Evolutionary conservation across 2,888 invertebrate species (phyloP).

Genomic region (Pteria penguin): DNA sequence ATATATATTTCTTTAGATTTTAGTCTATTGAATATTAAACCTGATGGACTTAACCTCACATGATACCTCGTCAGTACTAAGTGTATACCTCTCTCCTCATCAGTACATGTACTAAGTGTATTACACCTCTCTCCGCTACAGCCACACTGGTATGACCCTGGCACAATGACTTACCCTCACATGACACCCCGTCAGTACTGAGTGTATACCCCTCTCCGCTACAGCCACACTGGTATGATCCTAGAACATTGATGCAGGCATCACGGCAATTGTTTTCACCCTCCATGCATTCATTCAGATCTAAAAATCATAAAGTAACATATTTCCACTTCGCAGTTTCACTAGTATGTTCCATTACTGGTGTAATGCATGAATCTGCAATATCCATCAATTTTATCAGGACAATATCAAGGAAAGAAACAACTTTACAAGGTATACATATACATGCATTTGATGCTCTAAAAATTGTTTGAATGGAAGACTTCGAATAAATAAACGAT

Average conservation of each 20-base stretch:
- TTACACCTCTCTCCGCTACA: conserved; percentile 59
- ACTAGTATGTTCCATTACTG: background rate
- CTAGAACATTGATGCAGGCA: conserved; percentile 64
- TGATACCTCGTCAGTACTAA: conserved; percentile 49
- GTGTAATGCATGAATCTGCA: background rate
- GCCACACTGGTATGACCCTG: conserved; percentile 64
- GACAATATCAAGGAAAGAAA: too few species aligned
- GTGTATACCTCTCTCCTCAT: conserved; percentile 48
- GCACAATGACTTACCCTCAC: conserved; percentile 65
- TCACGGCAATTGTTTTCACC: conserved; percentile 66
- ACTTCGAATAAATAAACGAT: too few species aligned
- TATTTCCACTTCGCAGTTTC: background rate
- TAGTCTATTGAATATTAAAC: too few species aligned
- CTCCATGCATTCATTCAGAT: conserved; percentile 71
- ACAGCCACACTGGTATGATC: conserved; percentile 67
- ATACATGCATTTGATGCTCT: too few species aligned
- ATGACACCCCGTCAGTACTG: conserved; percentile 49
- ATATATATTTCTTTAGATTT: too few species aligned
- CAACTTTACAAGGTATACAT: too few species aligned
- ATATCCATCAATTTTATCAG: background rate
- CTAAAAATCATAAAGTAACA: conserved; percentile 38
- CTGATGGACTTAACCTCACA: conserved; percentile 60
- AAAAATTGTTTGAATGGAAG: too few species aligned
- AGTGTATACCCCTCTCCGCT: conserved; percentile 51
- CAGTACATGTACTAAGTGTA: background rate